Evolutionary conservation across 2,888 invertebrate species (phyloP).

Genomic region (Acronicta leporina): DNA sequence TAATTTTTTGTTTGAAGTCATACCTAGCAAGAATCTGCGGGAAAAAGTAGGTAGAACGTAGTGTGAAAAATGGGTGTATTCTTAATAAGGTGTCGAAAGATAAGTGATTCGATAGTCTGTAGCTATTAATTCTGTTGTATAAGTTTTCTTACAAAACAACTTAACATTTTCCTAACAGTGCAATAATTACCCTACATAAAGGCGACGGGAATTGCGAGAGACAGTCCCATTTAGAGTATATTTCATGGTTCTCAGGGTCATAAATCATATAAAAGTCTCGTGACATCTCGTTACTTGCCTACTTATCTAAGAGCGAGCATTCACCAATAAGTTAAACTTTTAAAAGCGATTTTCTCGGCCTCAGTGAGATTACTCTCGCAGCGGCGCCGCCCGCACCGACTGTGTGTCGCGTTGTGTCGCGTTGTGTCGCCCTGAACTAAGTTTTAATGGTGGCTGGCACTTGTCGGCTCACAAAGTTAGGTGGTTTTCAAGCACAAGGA

Average conservation of each 20-base stretch:
- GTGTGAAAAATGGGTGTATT: too few relatives aligned
- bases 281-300: conserved; percentile 27
- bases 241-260: conserved; percentile 21
- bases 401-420: conserved; percentile 41
- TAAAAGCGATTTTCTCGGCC: conserved; percentile 61
- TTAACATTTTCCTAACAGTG: conserved; percentile 19
- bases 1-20: too few relatives aligned
- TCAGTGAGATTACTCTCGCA: conserved; percentile 59
- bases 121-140: conserved; percentile 40
- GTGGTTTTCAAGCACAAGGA: conserved; percentile 63
- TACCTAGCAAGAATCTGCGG: too few relatives aligned
- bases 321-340: conserved; percentile 57
- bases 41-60: too few relatives aligned
- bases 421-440: conserved; percentile 57
- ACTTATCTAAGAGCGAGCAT: conserved; percentile 40
- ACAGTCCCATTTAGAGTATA: conserved; percentile 22
- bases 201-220: too few relatives aligned
- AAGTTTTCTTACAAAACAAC: conserved; percentile 22
- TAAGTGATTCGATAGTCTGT: conserved; percentile 26
- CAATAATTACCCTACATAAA: conserved; percentile 25
- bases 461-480: conserved; percentile 63
- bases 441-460: conserved; percentile 76
- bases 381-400: conserved; percentile 49
- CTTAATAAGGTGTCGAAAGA: conserved; percentile 32
- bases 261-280: conserved; percentile 45